Evolutionary conservation across 1,140 invertebrate species (phyloP).

Genomic region (Patella vulgata): DNA sequence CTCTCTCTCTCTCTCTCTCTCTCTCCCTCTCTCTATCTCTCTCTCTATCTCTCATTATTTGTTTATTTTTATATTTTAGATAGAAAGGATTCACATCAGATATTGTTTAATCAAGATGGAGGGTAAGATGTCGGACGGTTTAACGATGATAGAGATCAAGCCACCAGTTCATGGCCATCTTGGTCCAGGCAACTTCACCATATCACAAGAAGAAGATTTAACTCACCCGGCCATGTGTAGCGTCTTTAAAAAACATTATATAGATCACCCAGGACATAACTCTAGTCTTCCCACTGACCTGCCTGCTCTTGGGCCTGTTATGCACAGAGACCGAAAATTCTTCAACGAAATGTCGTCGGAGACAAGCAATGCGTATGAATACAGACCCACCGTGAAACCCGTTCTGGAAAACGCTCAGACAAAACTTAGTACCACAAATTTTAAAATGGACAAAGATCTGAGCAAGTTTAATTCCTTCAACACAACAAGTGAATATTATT

Average conservation of each 20-base stretch:
- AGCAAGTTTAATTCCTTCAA: conserved; percentile 51
- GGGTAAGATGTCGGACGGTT: neutral
- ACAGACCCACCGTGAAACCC: conserved; percentile 41
- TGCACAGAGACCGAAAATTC: conserved; percentile 53
- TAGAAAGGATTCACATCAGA: too few species aligned
- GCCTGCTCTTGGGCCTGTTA: conserved; percentile 51
- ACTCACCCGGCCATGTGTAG: conserved; percentile 40
- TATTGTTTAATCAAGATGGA: too few species aligned
- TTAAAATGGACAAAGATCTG: conserved; percentile 58
- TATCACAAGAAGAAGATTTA: conserved; percentile 47
- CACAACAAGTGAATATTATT: conserved; percentile 54
- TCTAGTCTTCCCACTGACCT: conserved; percentile 34
- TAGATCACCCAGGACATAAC: conserved; percentile 36
- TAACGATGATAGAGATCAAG: neutral
- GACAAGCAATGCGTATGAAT: conserved; percentile 48
- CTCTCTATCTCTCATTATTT: too few species aligned
- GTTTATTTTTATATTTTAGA: too few species aligned
- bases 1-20: too few species aligned
- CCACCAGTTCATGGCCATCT: conserved; percentile 13
- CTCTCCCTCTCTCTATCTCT: too few species aligned
- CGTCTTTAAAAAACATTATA: conserved; percentile 57
- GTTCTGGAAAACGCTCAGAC: conserved; percentile 41
- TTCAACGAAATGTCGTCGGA: conserved; percentile 55
- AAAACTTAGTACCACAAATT: conserved; percentile 55
- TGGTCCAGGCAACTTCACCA: conserved; percentile 47